Percentiles rank a stretch among this genome's conserved stretches.
phyloP scores from a whole-genome alignment of 2,797 vertebrate species.

The Neoniphon sammara region DNA sequence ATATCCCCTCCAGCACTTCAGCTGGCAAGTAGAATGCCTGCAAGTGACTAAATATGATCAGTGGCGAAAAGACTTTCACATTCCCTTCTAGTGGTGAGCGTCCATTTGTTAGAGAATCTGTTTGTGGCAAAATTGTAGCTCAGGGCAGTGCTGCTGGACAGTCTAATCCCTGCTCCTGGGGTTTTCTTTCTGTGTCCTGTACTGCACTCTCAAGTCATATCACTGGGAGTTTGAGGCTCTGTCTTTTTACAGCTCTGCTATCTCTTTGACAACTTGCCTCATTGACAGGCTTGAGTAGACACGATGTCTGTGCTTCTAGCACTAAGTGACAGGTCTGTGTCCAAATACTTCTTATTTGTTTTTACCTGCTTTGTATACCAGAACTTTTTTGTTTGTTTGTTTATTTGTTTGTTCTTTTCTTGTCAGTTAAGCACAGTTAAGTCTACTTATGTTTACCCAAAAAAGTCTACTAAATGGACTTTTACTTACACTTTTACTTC shows the following conservation, averaged over 20 bases:
- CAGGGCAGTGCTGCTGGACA: neutral
- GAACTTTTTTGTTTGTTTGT: too few species aligned
- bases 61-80: constrained; percentile 3
- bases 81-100: neutral
- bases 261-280: constrained; percentile 63
- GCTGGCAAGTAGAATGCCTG: neutral
- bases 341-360: constrained; percentile 14
- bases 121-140: neutral
- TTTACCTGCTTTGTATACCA: neutral
- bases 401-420: too few species aligned
- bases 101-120: constrained; percentile 19
- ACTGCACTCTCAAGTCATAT: constrained; percentile 40
- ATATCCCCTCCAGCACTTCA: neutral
- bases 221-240: constrained; percentile 31
- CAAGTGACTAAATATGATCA: neutral
- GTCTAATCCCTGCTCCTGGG: neutral
- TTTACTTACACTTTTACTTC: neutral
- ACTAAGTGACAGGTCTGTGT: constrained; percentile 10
- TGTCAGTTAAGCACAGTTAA: too few species aligned
- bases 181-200: neutral
- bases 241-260: constrained; percentile 68
- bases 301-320: constrained; percentile 44
- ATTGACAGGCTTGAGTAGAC: constrained; percentile 70
- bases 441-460: too few species aligned
- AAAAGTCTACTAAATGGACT: neutral